Evolutionary conservation across 2,113 vertebrate genomes (phyloP), one percentile per base, ranked within the genome.

Genomic region (Seriola quinqueradiata): DNA sequence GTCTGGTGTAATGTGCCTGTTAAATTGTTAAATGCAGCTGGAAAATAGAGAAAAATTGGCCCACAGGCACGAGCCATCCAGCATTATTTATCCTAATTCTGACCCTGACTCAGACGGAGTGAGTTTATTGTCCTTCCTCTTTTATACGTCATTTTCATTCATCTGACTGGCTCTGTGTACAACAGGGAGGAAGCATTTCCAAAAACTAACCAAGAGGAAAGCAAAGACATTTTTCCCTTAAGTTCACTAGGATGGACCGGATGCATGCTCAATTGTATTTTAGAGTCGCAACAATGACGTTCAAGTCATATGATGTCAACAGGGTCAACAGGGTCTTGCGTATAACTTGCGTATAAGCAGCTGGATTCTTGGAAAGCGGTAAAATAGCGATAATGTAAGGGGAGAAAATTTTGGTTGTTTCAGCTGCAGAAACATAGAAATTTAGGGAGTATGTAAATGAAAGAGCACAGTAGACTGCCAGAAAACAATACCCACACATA

Each of bases 371-470:
- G 2, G 55, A 78, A 38, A 81, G 72, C 73, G 63, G 66, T 54
- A 13, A 12, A 58, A 55, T n/a, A 6, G 8, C 48, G 40, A 59
- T 46, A 46, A 50, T 28, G 16, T 42, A 54, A 46, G 38, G 17
- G n/a, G 21, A 19, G 7, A 44, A 23, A 5, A 7, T 23, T 17
- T 46, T 6, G 3, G 11, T 38, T 17, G 21, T 60, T 23, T 58
- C 38, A 42, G 38, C 59, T 44, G 59, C 61, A 65, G 34, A 77
- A 75, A 65, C 40, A 14, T 1, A 11, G 32, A 65, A 19, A 68
- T 83, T 64, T 59, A 13, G 42, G 3, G 60, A 40, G 66, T 8
- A 79, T 79, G 73, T 64, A 87, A 88, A 93, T 90, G 79, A 92
- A 75, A 92, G 85, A 88, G 81, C 58, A 59, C 17, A 9, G 21